phyloP scores from a whole-genome alignment of 2,797 vertebrate species.

The Lindbergichthys nudifrons region DNA sequence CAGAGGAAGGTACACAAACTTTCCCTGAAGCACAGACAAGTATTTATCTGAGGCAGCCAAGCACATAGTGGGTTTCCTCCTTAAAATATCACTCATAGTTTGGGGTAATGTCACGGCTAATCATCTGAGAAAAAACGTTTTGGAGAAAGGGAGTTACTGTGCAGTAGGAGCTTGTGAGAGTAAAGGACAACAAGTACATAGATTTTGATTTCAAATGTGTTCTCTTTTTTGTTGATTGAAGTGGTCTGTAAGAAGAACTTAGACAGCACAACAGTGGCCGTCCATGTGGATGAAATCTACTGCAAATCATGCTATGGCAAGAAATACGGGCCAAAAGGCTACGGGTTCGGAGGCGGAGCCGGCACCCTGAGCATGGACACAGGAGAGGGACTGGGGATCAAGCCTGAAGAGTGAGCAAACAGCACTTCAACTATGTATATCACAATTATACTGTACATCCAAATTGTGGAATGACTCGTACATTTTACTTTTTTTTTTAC shows the following conservation, averaged over 20 bases:
- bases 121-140: neutral
- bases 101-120: conserved; percentile 23
- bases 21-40: conserved; percentile 22
- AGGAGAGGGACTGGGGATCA: conserved; percentile 92
- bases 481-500: no score
- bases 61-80: conserved; percentile 13
- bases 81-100: conserved; percentile 45
- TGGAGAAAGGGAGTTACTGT: neutral
- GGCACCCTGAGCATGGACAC: conserved; percentile 94
- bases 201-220: neutral
- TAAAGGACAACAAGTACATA: neutral
- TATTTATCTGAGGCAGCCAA: conserved; percentile 43
- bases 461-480: neutral
- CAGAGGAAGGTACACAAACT: conserved; percentile 53
- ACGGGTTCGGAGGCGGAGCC: conserved; percentile 92
- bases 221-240: conserved; percentile 54
- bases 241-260: conserved; percentile 97
- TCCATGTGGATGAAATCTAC: conserved; percentile 96
- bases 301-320: conserved; percentile 98
- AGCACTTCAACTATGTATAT: neutral
- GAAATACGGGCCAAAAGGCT: conserved; percentile 98
- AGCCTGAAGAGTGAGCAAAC: conserved; percentile 88
- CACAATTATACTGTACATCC: neutral
- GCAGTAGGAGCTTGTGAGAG: conserved; percentile 1
- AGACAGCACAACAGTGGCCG: conserved; percentile 96